These are phyloP conservation scores for Pilophorus perplexus DNA, from an alignment of 2,888 invertebrate genomes.

Conservation along the genomic window DNA sequence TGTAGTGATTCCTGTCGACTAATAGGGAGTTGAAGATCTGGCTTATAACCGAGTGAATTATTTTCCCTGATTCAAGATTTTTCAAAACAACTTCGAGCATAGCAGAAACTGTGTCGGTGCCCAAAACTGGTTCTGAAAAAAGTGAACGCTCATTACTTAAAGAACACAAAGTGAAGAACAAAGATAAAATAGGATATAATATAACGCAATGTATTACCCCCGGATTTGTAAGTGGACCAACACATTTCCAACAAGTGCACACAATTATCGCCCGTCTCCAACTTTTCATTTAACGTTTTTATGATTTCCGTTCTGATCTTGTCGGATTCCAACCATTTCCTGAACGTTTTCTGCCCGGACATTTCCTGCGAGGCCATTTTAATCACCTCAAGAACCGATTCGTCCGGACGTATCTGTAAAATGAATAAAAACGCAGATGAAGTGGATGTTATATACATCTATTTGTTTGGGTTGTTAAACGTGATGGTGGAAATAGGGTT, in stretches of 20 bases:
- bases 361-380: constrained; percentile 29
- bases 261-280: not conserved
- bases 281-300: not conserved
- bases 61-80: constrained; percentile 10
- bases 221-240: constrained; percentile 30
- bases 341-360: constrained; percentile 34
- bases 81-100: constrained; percentile 4
- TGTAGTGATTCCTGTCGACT: constrained; percentile 14
- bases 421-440: too few relatives aligned
- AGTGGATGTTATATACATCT: too few relatives aligned
- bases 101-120: constrained; percentile 6
- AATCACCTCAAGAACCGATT: constrained; percentile 28
- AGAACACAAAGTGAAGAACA: too few relatives aligned
- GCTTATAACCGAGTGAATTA: not conserved
- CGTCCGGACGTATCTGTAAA: constrained; percentile 25
- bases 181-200: not conserved
- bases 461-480: too few relatives aligned
- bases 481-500: too few relatives aligned
- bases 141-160: too few relatives aligned
- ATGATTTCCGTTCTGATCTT: constrained; percentile 31
- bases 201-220: constrained; percentile 17
- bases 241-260: constrained; percentile 33
- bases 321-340: constrained; percentile 37
- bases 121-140: constrained; percentile 28
- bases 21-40: constrained; percentile 4